Base-by-base conservation (phyloP, 2,888 invertebrate species). In the Macrostomum cliftonense region DNA sequence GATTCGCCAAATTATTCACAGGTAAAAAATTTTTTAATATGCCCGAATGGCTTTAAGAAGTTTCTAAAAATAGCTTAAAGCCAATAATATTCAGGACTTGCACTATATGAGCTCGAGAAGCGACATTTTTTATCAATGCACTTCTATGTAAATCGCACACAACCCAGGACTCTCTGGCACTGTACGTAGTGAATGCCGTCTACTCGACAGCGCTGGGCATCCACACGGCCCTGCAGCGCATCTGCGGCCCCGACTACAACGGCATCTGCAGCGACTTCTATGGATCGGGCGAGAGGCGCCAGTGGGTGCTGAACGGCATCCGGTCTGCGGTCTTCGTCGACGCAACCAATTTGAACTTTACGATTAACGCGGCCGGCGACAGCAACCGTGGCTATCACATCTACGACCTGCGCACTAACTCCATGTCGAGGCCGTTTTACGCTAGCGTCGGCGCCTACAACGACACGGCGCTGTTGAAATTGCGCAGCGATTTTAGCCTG, bases 101-200 rank as follows among this genome's bases (percentile, higher is more conserved):
- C n/a, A n/a, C n/a, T n/a, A n/a, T n/a, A n/a, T n/a, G n/a, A n/a
- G n/a, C n/a, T n/a, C n/a, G n/a, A n/a, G n/a, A n/a, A n/a, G n/a
- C n/a, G n/a, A n/a, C n/a, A n/a, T n/a, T n/a, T n/a, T n/a, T n/a
- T n/a, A n/a, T n/a, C n/a, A n/a, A n/a, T n/a, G n/a, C n/a, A n/a
- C n/a, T n/a, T n/a, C n/a, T n/a, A n/a, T n/a, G n/a, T n/a, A n/a
- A n/a, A n/a, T n/a, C n/a, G n/a, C n/a, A n/a, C n/a, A n/a, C n/a
- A n/a, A n/a, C 9, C 5, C 64, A 65, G 51, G 66, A 66, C 49
- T 60, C 60, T 0, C 64, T 64, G 43, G 61, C 59, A 0, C 54
- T 64, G n/a, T 64, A 65, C 49, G 63, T 64, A 1, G 56, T 65
- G 39, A 66, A 66, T 52, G 63, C 65, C 11, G 66, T 65, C 2